A percentile compares a stretch with the other conserved stretches of the same genome.
phyloP scores from a whole-genome alignment of 1,140 invertebrate species.

The Macrosteles quadrilineatus region DNA sequence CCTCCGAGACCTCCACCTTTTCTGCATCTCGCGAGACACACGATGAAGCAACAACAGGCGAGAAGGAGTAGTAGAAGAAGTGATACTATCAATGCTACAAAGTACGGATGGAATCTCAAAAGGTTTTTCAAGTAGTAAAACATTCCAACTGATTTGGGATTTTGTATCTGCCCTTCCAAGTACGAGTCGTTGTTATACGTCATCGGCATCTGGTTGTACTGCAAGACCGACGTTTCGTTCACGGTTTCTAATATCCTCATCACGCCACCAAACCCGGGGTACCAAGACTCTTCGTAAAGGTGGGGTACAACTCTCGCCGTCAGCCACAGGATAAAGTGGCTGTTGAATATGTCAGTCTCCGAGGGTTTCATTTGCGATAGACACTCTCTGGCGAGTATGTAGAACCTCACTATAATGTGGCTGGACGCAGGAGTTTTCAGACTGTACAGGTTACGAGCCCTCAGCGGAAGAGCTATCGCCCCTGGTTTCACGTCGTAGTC shows the following conservation, averaged over 20 bases:
- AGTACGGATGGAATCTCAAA: background rate
- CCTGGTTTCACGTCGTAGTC: conserved; percentile 36
- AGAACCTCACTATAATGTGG: conserved; percentile 38
- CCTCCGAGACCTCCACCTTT: background rate
- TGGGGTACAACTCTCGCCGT: conserved; percentile 34
- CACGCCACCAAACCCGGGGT: conserved; percentile 40
- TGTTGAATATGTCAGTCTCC: conserved; percentile 36
- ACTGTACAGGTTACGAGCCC: conserved; percentile 35
- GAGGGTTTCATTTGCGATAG: conserved; percentile 7
- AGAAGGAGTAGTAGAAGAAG: background rate
- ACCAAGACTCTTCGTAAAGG: conserved; percentile 38
- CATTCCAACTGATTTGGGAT: background rate
- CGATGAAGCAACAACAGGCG: background rate
- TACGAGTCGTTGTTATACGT: background rate
- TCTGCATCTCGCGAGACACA: too few relatives aligned
- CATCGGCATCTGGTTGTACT: background rate
- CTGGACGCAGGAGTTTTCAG: conserved; percentile 33
- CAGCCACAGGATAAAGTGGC: conserved; percentile 34
- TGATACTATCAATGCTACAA: background rate
- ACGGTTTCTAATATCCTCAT: conserved; percentile 41
- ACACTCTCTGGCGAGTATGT: conserved; percentile 38
- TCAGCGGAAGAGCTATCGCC: conserved; percentile 38
- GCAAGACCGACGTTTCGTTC: conserved; percentile 12
- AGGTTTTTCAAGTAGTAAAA: background rate
- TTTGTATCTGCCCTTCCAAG: background rate